phyloP scores from a whole-genome alignment of 2,113 vertebrate species.

The Etheostoma cragini region DNA sequence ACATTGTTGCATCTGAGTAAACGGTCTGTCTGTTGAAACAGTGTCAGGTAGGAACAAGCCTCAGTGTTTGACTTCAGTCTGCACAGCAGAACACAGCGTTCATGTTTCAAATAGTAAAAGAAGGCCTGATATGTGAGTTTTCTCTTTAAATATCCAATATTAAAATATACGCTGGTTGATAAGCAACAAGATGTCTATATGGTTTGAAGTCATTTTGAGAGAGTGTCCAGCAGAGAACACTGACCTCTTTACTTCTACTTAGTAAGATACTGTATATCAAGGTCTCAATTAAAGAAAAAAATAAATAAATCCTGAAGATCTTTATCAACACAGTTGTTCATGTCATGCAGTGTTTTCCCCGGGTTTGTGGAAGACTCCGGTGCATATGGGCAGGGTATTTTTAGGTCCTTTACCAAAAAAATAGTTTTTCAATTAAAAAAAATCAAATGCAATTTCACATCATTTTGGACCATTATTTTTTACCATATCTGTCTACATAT shows the following conservation, averaged over 20 bases:
- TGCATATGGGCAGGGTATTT: too few species aligned
- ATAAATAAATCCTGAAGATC: not conserved
- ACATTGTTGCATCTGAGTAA: conserved; percentile 1
- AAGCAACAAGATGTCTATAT: too few species aligned
- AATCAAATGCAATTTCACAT: too few species aligned
- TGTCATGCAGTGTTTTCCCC: not conserved
- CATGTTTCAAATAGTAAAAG: not conserved
- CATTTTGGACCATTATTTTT: too few species aligned
- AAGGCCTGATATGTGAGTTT: not conserved
- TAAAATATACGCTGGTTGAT: too few species aligned
- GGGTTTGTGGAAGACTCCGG: too few species aligned
- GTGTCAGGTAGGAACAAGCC: not conserved
- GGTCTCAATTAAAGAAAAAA: not conserved
- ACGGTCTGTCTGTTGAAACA: not conserved
- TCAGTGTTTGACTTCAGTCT: not conserved
- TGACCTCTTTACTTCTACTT: not conserved
- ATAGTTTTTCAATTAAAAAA: too few species aligned
- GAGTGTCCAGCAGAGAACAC: too few species aligned
- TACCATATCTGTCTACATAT: too few species aligned
- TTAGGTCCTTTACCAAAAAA: too few species aligned
- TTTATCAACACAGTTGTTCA: not conserved
- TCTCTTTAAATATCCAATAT: not conserved
- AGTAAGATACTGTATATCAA: not conserved
- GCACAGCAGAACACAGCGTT: not conserved
- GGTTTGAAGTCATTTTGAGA: too few species aligned